Conservation (phyloP, 2,797 vertebrate species). For the Phrynocephalus vlangalii region DNA sequence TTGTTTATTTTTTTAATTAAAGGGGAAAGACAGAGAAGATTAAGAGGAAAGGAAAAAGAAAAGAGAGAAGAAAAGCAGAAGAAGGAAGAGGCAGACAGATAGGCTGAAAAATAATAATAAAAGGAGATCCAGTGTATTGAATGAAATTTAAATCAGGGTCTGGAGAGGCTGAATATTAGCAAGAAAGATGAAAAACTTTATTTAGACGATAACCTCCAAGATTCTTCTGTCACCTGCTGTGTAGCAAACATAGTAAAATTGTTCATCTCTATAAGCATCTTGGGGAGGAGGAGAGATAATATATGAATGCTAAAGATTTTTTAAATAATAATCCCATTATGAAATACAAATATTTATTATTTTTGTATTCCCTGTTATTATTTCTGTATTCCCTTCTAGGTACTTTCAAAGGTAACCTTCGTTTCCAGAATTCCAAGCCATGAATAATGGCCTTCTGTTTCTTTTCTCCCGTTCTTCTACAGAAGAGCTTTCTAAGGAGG, state of each 20-base stretch:
- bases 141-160: background rate
- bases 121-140: background rate
- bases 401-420: background rate
- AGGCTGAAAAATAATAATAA: background rate
- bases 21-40: background rate
- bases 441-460: background rate
- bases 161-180: too few species aligned
- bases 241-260: too few species aligned
- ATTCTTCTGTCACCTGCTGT: too few species aligned
- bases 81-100: background rate
- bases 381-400: background rate
- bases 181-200: too few species aligned
- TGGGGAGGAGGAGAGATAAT: too few species aligned
- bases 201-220: too few species aligned
- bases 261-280: background rate
- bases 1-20: background rate
- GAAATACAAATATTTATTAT: background rate
- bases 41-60: background rate
- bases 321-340: too few species aligned
- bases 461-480: constrained; percentile 11
- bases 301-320: background rate
- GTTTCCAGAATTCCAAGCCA: background rate
- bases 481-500: constrained; percentile 80
- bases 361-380: background rate
- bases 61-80: background rate